Evolutionary conservation across 2,888 invertebrate species (phyloP).

Genomic region (Eutolmus rufibarbis): DNA sequence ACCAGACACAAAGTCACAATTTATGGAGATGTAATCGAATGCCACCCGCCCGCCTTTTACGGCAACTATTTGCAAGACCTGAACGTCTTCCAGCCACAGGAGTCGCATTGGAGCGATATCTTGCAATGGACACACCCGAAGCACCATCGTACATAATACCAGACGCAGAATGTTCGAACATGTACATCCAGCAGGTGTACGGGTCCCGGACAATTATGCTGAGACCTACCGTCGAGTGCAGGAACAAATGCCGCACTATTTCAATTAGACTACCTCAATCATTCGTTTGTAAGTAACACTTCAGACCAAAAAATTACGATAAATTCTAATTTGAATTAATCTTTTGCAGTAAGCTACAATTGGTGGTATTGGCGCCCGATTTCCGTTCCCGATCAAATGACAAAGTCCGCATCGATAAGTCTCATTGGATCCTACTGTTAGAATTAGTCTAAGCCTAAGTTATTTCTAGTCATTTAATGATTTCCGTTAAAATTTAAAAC

Average conservation of each 20-base stretch:
- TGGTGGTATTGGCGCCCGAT: conserved; percentile 80
- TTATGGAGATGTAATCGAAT: conserved; percentile 78
- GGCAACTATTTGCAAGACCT: conserved; percentile 77
- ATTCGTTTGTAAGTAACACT: conserved; percentile 75
- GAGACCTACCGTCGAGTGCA: conserved; percentile 80
- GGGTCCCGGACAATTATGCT: conserved; percentile 77
- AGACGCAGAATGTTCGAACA: conserved; percentile 82
- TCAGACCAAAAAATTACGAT: background rate
- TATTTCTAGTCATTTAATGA: conserved; percentile 24
- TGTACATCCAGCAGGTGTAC: conserved; percentile 76
- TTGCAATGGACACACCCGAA: conserved; percentile 76
- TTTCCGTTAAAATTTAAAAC: background rate
- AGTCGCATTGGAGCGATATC: conserved; percentile 78
- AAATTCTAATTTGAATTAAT: background rate
- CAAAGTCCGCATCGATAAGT: conserved; percentile 68
- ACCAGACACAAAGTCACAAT: conserved; percentile 56
- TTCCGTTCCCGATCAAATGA: conserved; percentile 69
- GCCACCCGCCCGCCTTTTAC: conserved; percentile 73
- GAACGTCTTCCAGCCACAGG: conserved; percentile 75
- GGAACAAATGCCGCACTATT: conserved; percentile 73
- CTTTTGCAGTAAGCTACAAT: conserved; percentile 73
- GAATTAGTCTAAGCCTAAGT: background rate
- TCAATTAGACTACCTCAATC: conserved; percentile 75
- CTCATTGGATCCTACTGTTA: conserved; percentile 74
- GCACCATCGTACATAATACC: conserved; percentile 74